Conservation (phyloP, 1,140 invertebrate species). For the Cydia pomonella region DNA sequence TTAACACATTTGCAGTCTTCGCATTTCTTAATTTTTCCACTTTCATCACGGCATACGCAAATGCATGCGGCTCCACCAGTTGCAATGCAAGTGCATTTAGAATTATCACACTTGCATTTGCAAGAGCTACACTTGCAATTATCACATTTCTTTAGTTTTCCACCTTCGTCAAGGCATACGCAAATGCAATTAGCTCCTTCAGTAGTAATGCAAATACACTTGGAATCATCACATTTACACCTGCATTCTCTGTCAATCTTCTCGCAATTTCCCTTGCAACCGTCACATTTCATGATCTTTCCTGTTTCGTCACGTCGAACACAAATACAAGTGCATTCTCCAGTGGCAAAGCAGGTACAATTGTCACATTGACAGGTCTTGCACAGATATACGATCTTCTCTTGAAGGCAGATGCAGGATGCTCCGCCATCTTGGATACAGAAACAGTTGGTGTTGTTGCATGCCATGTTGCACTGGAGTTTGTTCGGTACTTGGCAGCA, state of each 20-base stretch:
- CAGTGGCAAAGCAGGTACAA: neutral
- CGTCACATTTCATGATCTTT: constrained; percentile 28
- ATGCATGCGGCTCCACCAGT: constrained; percentile 4
- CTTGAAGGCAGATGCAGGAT: constrained; percentile 34
- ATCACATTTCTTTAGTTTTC: constrained; percentile 16
- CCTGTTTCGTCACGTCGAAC: neutral
- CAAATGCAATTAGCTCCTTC: neutral
- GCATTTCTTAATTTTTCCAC: constrained; percentile 16
- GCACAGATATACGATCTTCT: neutral
- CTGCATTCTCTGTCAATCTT: constrained; percentile 38
- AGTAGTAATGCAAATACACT: constrained; percentile 9
- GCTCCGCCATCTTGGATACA: neutral
- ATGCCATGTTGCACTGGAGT: constrained; percentile 38
- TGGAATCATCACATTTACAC: constrained; percentile 39
- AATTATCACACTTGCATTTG: constrained; percentile 36
- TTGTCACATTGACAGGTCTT: constrained; percentile 32
- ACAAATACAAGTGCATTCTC: neutral
- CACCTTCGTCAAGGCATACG: neutral
- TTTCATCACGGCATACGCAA: constrained; percentile 16
- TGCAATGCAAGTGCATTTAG: neutral
- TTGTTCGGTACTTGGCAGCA: constrained; percentile 50
- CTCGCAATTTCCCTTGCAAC: constrained; percentile 33
- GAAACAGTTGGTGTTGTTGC: constrained; percentile 11
- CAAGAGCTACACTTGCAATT: constrained; percentile 44
- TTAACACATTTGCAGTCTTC: constrained; percentile 3